Evolutionary conservation across 2,888 invertebrate species (phyloP), one percentile per base, ranked within the genome.

Genomic region (Temnothorax rugatulus): DNA sequence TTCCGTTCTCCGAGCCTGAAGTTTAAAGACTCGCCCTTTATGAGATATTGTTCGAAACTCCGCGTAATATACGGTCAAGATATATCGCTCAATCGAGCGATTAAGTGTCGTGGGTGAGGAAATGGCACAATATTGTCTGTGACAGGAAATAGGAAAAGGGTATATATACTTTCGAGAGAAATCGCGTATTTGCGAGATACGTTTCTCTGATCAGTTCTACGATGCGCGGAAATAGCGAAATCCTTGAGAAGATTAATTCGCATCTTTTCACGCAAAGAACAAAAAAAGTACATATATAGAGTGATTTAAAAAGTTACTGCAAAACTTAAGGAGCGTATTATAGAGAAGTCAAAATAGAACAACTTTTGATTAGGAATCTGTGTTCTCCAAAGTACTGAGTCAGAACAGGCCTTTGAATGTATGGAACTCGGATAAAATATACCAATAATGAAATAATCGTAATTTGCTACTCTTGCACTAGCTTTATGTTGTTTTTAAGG

Each of bases 11-110:
- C n/a, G 11, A 61, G 34, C 3, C 25, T n/a, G 47, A 66, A 77
- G 41, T 13, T 13, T 18, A 21, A 21, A 21, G 11, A 59, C 2
- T n/a, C 29, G 8, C 13, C 18, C 34, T 59, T 71, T 50, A 47
- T 34, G 34, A 47, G 4, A 68, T 57, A 25, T 66, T n/a, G 25
- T n/a, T 77, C 15, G 15, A 57, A 57, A 44, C 8, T 34, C 11
- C 21, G 29, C 21, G 29, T 59, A 59, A 71, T 34, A 47, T 79
- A 69, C 44, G 8, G 21, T 44, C 29, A 59, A 34, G 34, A 50
- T 61, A 61, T 61, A 57, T 29, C 47, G 7, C 13, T 4, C 21
- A 15, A 52, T 25, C 52, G 34, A 68, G 21, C n/a, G 34, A 41
- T 21, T n/a, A 11, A 25, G 44, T 13, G 9, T 7, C 41, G 54